Percentiles rank a stretch among this genome's conserved stretches.
These are phyloP conservation scores for Stenchaetothrips biformis DNA, from an alignment of 2,888 invertebrate species.

Conservation along the genomic window DNA sequence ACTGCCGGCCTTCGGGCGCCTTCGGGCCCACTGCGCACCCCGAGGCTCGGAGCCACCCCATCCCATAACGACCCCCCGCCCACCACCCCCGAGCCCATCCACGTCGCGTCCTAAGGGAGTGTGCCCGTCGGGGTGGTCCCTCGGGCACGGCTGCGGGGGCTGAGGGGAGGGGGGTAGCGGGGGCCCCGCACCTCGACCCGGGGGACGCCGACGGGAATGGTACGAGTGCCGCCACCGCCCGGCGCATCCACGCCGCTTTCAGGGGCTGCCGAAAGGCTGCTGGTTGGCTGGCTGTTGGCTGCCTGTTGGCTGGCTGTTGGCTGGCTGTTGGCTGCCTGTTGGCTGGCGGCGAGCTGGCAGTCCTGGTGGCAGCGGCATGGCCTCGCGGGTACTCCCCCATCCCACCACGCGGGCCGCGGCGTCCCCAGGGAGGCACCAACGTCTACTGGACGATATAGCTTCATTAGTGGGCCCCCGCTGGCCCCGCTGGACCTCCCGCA, in stretches of 20 bases:
- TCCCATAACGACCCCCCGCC: neutral
- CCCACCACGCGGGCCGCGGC: neutral
- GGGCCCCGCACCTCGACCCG: neutral
- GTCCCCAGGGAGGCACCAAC: conserved; percentile 13
- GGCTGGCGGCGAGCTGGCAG: too few relatives aligned
- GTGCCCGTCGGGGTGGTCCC: neutral
- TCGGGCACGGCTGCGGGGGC: conserved; percentile 7
- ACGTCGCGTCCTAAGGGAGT: neutral
- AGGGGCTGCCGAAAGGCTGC: too few relatives aligned
- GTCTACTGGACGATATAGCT: conserved; percentile 23
- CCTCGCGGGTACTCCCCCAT: neutral
- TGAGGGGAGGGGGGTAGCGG: neutral
- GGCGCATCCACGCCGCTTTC: neutral
- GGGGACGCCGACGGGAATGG: conserved; percentile 10
- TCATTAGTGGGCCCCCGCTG: conserved; percentile 6
- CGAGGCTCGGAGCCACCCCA: neutral
- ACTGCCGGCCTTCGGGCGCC: too few relatives aligned
- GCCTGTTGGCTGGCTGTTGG: too few relatives aligned
- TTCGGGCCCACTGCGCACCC: neutral
- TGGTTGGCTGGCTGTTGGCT: too few relatives aligned
- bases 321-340: too few relatives aligned
- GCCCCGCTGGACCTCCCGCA: neutral
- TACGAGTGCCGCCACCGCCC: neutral
- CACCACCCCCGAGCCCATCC: neutral
- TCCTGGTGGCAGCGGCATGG: too few relatives aligned